Percentiles rank a stretch among this genome's conserved stretches.
These are phyloP conservation scores for Oryzias curvinotus DNA, from an alignment of 2,113 vertebrate species.

Conservation along the genomic window DNA sequence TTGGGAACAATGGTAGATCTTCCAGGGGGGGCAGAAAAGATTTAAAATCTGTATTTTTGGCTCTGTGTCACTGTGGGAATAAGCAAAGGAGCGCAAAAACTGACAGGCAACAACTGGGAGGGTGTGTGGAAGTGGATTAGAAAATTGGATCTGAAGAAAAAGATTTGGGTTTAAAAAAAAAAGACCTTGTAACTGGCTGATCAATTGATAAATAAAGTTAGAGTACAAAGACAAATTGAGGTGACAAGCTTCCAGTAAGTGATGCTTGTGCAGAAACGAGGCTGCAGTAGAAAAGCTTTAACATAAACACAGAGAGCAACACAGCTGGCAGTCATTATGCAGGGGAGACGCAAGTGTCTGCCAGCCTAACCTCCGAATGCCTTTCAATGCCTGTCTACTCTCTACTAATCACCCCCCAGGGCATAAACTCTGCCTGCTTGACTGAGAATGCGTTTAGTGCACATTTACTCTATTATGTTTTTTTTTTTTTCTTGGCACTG, in stretches of 20 bases:
- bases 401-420: slow-evolving; percentile 45
- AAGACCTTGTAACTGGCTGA: slow-evolving; percentile 18
- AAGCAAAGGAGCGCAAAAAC: slow-evolving; percentile 21
- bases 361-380: slow-evolving; percentile 57
- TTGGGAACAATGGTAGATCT: slow-evolving; percentile 21
- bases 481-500: neutral
- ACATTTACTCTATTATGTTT: slow-evolving; percentile 3
- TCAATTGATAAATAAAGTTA: slow-evolving; percentile 17
- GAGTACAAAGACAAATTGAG: slow-evolving; percentile 9
- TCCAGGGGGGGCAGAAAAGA: slow-evolving; percentile 29
- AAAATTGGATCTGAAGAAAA: slow-evolving; percentile 50
- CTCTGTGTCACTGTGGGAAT: slow-evolving; percentile 20
- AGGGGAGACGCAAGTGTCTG: slow-evolving; percentile 49
- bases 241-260: slow-evolving; percentile 46
- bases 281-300: slow-evolving; percentile 36
- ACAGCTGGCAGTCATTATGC: slow-evolving; percentile 72
- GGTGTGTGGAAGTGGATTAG: slow-evolving; percentile 44
- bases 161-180: slow-evolving; percentile 18
- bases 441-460: slow-evolving; percentile 5
- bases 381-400: slow-evolving; percentile 35
- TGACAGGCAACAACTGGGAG: slow-evolving; percentile 1
- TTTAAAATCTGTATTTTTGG: slow-evolving; percentile 30
- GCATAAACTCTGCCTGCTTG: slow-evolving; percentile 11
- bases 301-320: slow-evolving; percentile 56
- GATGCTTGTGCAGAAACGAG: slow-evolving; percentile 11